These are phyloP conservation scores for Eudemis profundana DNA, from an alignment of 2,888 invertebrate genomes.

Conservation along the genomic window DNA sequence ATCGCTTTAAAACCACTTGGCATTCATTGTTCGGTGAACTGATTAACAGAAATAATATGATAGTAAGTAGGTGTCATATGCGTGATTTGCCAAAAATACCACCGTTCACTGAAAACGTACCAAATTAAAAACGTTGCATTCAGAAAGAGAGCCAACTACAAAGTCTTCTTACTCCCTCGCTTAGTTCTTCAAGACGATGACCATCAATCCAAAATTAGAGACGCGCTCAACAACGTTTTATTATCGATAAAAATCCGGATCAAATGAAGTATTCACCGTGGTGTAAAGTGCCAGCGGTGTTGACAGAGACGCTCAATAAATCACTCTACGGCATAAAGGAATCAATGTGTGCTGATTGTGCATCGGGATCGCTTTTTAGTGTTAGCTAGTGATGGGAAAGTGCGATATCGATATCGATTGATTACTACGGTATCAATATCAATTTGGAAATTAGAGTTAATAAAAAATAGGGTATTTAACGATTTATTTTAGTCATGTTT, in stretches of 20 bases:
- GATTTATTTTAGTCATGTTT: too few species aligned
- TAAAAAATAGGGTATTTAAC: too few species aligned
- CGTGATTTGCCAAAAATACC: too few species aligned
- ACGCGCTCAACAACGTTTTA: conserved; percentile 59
- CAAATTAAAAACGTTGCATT: background rate
- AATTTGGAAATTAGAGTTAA: background rate
- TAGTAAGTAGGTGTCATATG: too few species aligned
- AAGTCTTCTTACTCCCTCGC: background rate
- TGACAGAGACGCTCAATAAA: conserved; percentile 85
- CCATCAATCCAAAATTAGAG: conserved; percentile 39
- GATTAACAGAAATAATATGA: too few species aligned
- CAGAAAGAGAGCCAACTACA: background rate
- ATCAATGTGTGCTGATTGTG: conserved; percentile 85
- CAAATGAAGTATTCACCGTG: conserved; percentile 83
- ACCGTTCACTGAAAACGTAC: background rate
- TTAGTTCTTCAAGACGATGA: conserved; percentile 19
- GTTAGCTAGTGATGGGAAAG: conserved; percentile 62
- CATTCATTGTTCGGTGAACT: too few species aligned
- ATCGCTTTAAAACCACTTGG: too few species aligned
- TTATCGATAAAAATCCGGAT: conserved; percentile 84
- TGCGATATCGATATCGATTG: conserved; percentile 53
- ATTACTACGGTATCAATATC: conserved; percentile 16
- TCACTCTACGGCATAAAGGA: conserved; percentile 80
- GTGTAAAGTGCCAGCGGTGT: conserved; percentile 79
- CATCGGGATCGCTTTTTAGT: conserved; percentile 80